Evolutionary conservation across 2,888 invertebrate genomes (phyloP).

Genomic region (Anarsia innoxiella): DNA sequence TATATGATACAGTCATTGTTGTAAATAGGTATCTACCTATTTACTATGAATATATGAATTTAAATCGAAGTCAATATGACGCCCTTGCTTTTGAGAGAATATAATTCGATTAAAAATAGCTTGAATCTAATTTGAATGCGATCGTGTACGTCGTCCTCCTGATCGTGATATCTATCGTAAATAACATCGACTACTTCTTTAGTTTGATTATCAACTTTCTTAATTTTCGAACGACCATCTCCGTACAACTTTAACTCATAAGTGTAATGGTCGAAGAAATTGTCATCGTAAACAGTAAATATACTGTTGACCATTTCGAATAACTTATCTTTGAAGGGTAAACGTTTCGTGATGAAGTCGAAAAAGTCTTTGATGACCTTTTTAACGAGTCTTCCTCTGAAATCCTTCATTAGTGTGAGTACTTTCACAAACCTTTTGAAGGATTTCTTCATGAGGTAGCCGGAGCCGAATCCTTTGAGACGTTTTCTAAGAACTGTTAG

Average conservation of each 20-base stretch:
- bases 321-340: slow-evolving; percentile 31
- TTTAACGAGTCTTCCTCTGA: slow-evolving; percentile 28
- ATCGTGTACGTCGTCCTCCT: slow-evolving; percentile 22
- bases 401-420: slow-evolving; percentile 28
- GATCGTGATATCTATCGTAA: no score
- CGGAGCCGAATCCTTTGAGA: slow-evolving; percentile 29
- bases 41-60: slow-evolving; percentile 14
- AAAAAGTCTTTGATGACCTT: slow-evolving; percentile 30
- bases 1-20: no score
- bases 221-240: no score
- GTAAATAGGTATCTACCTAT: no score
- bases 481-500: slow-evolving; percentile 32
- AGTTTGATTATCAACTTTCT: no score
- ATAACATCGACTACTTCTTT: no score
- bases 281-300: slow-evolving; percentile 27
- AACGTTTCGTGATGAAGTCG: slow-evolving; percentile 26
- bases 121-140: slow-evolving; percentile 38
- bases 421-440: slow-evolving; percentile 30
- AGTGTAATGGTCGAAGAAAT: slow-evolving; percentile 44
- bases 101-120: slow-evolving; percentile 37
- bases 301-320: slow-evolving; percentile 39
- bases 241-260: slow-evolving; percentile 38
- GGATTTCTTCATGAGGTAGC: slow-evolving; percentile 28
- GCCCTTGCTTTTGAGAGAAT: neutral
- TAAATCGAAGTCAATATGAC: slow-evolving; percentile 10